Evolutionary conservation across 2,113 vertebrate species (phyloP), one percentile per base, ranked within the genome.

Genomic region (Periophthalmus modestus): DNA sequence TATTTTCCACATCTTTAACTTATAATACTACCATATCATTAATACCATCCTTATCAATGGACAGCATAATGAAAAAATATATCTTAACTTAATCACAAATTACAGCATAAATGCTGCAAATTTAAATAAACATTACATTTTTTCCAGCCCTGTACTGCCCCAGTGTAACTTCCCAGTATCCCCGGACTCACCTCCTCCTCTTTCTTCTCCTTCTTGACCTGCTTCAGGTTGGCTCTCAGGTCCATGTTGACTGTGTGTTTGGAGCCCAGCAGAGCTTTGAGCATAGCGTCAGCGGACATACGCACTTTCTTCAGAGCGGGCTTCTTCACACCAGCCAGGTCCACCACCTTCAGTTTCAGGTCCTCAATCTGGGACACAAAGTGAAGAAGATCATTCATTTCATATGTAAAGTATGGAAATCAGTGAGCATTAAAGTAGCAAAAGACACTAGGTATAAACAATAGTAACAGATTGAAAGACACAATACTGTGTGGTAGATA

Each of bases 181-280:
- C 9, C 7, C 2, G 24, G 1, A 74, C 89, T 84, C 72, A 93
- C 92, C 92, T 98, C 97, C 93, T 97, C 97, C 93, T 97, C 97
- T 67, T 98, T 98, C 82, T 95, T 95, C 79, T 99, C 97, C 90
- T 98, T 99, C 94, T 98, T 98, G 75, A 99, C 97, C 88, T 97
- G 96, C 89, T 98, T 99, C 85, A 99, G 94, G 93, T 97, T 98
- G 91, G 96, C 93, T 73, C 98, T 91, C 71, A 98, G 95, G 79
- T 99, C 97, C 96, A 99, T 92, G 91, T 94, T 95, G 85, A 98
- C 97, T 48, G 97, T 98, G 91, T 99, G 97, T 82, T 98, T 99
- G 88, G 96, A 95, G 86, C 97, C 97, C 91, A 99, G 94, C 91
- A 98, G 93, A 1, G 97, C 97, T 19, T 96, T 93, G 61, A 99